Evolutionary conservation across 2,797 vertebrate species (phyloP).

Genomic region (Pitangus sulphuratus): DNA sequence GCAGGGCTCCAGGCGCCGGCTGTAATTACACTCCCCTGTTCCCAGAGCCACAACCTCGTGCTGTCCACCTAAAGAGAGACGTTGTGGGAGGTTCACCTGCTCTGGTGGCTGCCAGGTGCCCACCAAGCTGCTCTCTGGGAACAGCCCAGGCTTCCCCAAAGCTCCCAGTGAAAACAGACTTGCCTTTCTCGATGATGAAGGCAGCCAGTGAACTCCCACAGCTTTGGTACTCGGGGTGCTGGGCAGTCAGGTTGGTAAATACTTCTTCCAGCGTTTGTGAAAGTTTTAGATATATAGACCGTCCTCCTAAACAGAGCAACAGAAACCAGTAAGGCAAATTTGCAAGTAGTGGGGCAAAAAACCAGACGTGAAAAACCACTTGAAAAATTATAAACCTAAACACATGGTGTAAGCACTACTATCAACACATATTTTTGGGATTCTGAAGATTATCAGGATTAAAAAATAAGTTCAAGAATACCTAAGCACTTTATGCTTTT

Average conservation of each 20-base stretch:
- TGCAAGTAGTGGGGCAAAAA: accelerated
- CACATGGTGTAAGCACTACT: background rate
- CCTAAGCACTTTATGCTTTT: background rate
- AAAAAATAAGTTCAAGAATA: background rate
- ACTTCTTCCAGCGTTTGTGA: slow-evolving; percentile 76
- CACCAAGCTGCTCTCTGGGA: background rate
- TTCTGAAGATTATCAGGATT: background rate
- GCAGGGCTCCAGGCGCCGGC: slow-evolving; percentile 66
- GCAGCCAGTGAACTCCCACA: slow-evolving; percentile 87
- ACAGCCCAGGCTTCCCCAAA: background rate
- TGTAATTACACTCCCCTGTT: slow-evolving; percentile 88
- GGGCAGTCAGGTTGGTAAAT: slow-evolving; percentile 79
- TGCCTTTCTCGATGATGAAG: slow-evolving; percentile 89
- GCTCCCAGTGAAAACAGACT: slow-evolving; percentile 24
- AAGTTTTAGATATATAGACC: slow-evolving; percentile 75
- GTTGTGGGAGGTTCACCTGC: accelerated
- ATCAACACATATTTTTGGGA: accelerated
- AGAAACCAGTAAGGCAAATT: background rate
- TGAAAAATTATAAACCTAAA: background rate
- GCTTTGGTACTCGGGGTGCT: slow-evolving; percentile 78
- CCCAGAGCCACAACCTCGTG: slow-evolving; percentile 90
- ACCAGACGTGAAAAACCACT: accelerated
- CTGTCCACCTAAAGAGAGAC: slow-evolving; percentile 46
- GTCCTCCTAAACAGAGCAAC: slow-evolving; percentile 73
- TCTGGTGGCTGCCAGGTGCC: background rate